Evolutionary conservation across 2,113 vertebrate species (phyloP).

Genomic region (Sphaerodactylus townsendi): DNA sequence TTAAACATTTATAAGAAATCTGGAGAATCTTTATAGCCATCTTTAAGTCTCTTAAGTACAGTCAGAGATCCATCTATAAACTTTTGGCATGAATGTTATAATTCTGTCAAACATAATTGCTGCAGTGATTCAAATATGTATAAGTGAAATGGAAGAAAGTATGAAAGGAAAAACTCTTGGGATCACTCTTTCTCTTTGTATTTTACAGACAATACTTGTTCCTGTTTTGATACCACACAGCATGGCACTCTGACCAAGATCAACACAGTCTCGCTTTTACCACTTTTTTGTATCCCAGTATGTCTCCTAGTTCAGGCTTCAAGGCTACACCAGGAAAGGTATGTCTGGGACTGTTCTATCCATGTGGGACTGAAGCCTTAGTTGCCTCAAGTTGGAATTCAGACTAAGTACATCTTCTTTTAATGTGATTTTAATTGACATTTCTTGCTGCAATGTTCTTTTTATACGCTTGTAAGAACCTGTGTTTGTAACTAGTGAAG

Average conservation of each 20-base stretch:
- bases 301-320: not conserved
- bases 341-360: not conserved
- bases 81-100: constrained; percentile 1
- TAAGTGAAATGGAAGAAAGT: not conserved
- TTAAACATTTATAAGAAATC: not conserved
- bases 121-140: not conserved
- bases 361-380: not conserved
- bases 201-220: not conserved
- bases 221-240: constrained; percentile 5
- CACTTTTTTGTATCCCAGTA: constrained; percentile 12
- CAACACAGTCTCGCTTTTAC: not conserved
- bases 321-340: not conserved
- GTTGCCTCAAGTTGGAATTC: not conserved
- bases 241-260: constrained; percentile 1
- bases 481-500: constrained; percentile 25
- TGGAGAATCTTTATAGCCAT: not conserved
- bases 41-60: not conserved
- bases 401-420: constrained; percentile 17
- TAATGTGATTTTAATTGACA: constrained; percentile 37
- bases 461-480: constrained; percentile 48
- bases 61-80: constrained; percentile 6
- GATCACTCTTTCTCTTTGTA: not conserved
- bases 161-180: not conserved
- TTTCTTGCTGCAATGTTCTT: constrained; percentile 45
- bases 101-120: not conserved